A percentile compares a stretch with the other conserved stretches of the same genome.
These are phyloP conservation scores for Gonatopus flavifemur DNA, from an alignment of 1,140 invertebrate genomes.

Conservation along the genomic window DNA sequence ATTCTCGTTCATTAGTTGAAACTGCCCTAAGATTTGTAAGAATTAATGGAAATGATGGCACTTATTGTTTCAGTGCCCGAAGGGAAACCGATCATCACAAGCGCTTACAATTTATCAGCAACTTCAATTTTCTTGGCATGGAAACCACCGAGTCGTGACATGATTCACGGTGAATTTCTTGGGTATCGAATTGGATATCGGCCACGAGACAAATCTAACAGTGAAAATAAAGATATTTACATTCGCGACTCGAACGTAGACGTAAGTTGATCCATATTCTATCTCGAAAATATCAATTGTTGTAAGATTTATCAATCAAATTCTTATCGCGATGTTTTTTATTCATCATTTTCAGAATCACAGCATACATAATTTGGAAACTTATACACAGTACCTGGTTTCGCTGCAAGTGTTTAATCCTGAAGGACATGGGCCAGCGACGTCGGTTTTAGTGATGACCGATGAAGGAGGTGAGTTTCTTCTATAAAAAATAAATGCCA, in stretches of 20 bases:
- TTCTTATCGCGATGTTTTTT: not conserved
- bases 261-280: slow-evolving; percentile 50
- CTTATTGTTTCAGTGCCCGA: slow-evolving; percentile 67
- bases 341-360: slow-evolving; percentile 64
- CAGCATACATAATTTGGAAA: slow-evolving; percentile 69
- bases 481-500: too few species aligned
- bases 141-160: slow-evolving; percentile 68
- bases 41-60: too few species aligned
- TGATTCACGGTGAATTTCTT: slow-evolving; percentile 77
- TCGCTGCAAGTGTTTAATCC: slow-evolving; percentile 78
- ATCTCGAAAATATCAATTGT: not conserved
- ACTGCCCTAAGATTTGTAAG: too few species aligned
- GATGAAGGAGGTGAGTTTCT: slow-evolving; percentile 80
- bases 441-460: slow-evolving; percentile 74
- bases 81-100: slow-evolving; percentile 71
- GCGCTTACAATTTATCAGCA: slow-evolving; percentile 71
- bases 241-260: slow-evolving; percentile 67
- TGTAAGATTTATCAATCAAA: not conserved
- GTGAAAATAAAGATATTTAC: slow-evolving; percentile 68
- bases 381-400: slow-evolving; percentile 75
- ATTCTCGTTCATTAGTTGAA: too few species aligned
- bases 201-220: slow-evolving; percentile 62
- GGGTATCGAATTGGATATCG: slow-evolving; percentile 73
- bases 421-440: slow-evolving; percentile 70
- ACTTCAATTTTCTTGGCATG: slow-evolving; percentile 72